Conservation (phyloP, 2,797 vertebrate genomes). For the Caiman crocodilus region DNA sequence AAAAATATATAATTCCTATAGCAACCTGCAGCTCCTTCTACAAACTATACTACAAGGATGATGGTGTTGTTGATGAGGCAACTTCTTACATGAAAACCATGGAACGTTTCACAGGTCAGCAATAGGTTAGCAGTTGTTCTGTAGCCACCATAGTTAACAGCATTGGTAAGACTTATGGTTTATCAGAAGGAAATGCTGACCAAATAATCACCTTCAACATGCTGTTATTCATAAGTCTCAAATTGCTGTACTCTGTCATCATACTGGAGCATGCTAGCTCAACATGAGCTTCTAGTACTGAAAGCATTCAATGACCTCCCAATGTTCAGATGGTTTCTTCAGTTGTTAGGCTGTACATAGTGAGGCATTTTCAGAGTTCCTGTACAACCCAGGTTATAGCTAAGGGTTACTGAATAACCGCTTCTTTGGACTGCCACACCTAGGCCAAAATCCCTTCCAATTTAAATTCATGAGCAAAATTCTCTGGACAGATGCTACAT, state of each 20-base stretch:
- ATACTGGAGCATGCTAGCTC: not conserved
- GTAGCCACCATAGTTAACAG: not conserved
- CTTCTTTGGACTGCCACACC: not conserved
- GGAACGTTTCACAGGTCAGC: not conserved
- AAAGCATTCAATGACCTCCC: no score
- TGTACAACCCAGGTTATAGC: not conserved
- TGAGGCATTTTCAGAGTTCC: not conserved
- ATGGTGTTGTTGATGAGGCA: not conserved
- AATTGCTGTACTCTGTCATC: not conserved
- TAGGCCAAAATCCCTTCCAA: not conserved
- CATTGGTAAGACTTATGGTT: not conserved
- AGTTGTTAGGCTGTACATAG: not conserved
- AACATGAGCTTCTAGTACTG: not conserved
- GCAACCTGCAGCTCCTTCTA: not conserved
- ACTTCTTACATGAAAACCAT: not conserved
- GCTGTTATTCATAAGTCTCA: not conserved
- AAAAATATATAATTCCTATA: slow-evolving; percentile 8
- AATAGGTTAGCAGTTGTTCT: not conserved
- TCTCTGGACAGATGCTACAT: not conserved
- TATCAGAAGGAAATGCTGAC: no score
- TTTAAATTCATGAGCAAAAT: slow-evolving; percentile 9
- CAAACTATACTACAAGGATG: rapidly evolving
- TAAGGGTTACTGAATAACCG: not conserved
- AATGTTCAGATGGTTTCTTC: no score
- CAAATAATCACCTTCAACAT: not conserved